Evolutionary conservation across 1,140 invertebrate genomes (phyloP).

Genomic region (Lerema accius): DNA sequence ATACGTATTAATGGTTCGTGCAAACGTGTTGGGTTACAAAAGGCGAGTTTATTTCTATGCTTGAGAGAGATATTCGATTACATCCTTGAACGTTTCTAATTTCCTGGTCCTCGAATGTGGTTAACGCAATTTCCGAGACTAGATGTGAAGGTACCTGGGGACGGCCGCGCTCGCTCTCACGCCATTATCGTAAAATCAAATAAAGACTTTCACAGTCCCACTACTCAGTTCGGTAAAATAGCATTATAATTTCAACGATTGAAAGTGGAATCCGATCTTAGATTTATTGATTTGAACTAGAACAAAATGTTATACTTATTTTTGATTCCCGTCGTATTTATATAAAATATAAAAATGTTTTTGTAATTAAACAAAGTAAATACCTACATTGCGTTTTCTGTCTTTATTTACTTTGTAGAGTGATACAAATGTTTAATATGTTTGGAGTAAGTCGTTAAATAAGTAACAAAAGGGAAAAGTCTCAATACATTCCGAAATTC

Average conservation of each 20-base stretch:
- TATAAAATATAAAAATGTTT: too few relatives aligned
- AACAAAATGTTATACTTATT: too few relatives aligned
- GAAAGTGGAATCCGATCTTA: neutral
- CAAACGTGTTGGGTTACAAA: slow-evolving; percentile 45
- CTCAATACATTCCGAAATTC: too few relatives aligned
- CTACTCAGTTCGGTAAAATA: slow-evolving; percentile 53
- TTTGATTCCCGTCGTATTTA: too few relatives aligned
- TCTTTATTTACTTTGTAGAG: too few relatives aligned
- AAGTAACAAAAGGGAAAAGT: too few relatives aligned
- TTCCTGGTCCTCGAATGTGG: slow-evolving; percentile 76
- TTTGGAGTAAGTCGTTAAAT: too few relatives aligned
- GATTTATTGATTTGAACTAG: neutral
- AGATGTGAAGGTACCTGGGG: slow-evolving; percentile 54
- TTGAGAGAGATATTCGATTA: slow-evolving; percentile 74
- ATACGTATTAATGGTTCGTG: slow-evolving; percentile 25
- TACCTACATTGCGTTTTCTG: too few relatives aligned
- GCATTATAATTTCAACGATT: slow-evolving; percentile 17
- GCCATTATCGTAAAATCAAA: slow-evolving; percentile 68
- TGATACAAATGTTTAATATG: too few relatives aligned
- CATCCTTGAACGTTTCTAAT: slow-evolving; percentile 79
- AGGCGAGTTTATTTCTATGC: slow-evolving; percentile 58
- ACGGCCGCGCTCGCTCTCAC: slow-evolving; percentile 45
- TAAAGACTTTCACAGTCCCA: slow-evolving; percentile 61
- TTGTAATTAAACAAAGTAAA: too few relatives aligned
- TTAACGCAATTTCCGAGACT: slow-evolving; percentile 79